Evolutionary conservation across 2,113 vertebrate genomes (phyloP).

Genomic region (Amphiprion ocellaris): DNA sequence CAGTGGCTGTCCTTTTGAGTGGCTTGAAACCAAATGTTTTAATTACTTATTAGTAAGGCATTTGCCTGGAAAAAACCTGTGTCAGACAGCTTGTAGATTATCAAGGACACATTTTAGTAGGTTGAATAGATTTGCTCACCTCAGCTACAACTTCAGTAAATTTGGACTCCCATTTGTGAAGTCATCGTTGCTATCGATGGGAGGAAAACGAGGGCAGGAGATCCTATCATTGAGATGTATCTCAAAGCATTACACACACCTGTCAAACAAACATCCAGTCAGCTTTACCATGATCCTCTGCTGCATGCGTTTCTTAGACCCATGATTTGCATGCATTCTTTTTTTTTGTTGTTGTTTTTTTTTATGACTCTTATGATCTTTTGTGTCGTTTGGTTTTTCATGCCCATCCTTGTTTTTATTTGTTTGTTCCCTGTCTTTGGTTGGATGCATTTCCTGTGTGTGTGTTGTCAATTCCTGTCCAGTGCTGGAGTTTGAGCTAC

Average conservation of each 20-base stretch:
- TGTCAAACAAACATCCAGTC: constrained; percentile 83
- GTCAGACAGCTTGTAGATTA: constrained; percentile 94
- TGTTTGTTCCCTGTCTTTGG: constrained; percentile 95
- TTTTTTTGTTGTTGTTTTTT: constrained; percentile 73
- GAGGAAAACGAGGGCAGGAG: constrained; percentile 53
- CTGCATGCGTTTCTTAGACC: constrained; percentile 95
- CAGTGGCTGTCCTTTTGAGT: constrained; percentile 53
- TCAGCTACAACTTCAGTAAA: constrained; percentile 38
- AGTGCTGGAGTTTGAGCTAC: constrained; percentile 99
- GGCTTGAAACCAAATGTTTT: constrained; percentile 61
- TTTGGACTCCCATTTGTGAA: constrained; percentile 36
- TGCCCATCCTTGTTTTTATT: constrained; percentile 95
- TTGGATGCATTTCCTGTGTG: constrained; percentile 93
- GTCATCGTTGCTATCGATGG: constrained; percentile 24
- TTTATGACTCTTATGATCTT: constrained; percentile 89
- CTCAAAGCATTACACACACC: constrained; percentile 50
- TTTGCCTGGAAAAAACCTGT: constrained; percentile 81
- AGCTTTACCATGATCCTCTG: constrained; percentile 95
- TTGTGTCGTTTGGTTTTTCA: constrained; percentile 89
- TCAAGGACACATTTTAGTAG: constrained; percentile 50
- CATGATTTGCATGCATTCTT: constrained; percentile 87
- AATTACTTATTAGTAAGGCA: constrained; percentile 23
- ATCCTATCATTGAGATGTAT: constrained; percentile 23
- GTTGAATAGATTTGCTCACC: constrained; percentile 33
- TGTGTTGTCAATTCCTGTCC: constrained; percentile 96